Evolutionary conservation across 2,888 invertebrate genomes (phyloP).

Genomic region (Eurytoma adleriae): DNA sequence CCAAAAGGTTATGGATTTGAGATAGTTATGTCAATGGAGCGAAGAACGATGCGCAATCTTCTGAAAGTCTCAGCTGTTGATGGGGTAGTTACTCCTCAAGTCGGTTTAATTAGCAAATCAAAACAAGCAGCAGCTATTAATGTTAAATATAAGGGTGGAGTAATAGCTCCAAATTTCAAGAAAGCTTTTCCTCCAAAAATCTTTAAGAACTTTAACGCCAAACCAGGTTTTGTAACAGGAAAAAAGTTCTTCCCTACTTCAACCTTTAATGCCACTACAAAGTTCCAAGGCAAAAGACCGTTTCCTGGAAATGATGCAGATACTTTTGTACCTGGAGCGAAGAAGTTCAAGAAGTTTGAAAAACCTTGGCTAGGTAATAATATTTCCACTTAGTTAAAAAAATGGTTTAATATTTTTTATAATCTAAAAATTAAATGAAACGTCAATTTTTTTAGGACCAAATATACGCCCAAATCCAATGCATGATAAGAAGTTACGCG

Average conservation of each 20-base stretch:
- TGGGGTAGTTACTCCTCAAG: slow-evolving; percentile 18
- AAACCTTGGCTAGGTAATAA: slow-evolving; percentile 51
- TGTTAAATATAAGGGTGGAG: slow-evolving; percentile 39
- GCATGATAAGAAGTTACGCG: slow-evolving; percentile 65
- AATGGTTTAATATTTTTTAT: slow-evolving; percentile 4
- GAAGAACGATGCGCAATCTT: slow-evolving; percentile 67
- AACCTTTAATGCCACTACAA: slow-evolving; percentile 12
- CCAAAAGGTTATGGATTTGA: slow-evolving; percentile 71
- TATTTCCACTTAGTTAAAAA: neutral
- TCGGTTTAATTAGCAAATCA: slow-evolving; percentile 57
- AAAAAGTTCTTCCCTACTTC: slow-evolving; percentile 48
- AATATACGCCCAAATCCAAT: slow-evolving; percentile 51
- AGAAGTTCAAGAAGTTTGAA: slow-evolving; percentile 52
- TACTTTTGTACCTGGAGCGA: slow-evolving; percentile 42
- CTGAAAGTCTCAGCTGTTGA: slow-evolving; percentile 51
- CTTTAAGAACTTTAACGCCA: slow-evolving; percentile 36
- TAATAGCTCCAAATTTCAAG: slow-evolving; percentile 29
- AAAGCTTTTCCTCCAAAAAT: slow-evolving; percentile 46
- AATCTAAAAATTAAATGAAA: neutral
- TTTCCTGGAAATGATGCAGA: slow-evolving; percentile 36
- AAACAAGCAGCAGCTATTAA: slow-evolving; percentile 53
- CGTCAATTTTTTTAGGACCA: slow-evolving; percentile 36
- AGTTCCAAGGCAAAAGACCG: slow-evolving; percentile 53
- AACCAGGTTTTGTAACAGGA: slow-evolving; percentile 38
- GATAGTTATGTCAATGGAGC: slow-evolving; percentile 72